These are phyloP conservation scores for Sebastes matsubarae DNA, from an alignment of 2,797 vertebrate species.

Conservation along the genomic window DNA sequence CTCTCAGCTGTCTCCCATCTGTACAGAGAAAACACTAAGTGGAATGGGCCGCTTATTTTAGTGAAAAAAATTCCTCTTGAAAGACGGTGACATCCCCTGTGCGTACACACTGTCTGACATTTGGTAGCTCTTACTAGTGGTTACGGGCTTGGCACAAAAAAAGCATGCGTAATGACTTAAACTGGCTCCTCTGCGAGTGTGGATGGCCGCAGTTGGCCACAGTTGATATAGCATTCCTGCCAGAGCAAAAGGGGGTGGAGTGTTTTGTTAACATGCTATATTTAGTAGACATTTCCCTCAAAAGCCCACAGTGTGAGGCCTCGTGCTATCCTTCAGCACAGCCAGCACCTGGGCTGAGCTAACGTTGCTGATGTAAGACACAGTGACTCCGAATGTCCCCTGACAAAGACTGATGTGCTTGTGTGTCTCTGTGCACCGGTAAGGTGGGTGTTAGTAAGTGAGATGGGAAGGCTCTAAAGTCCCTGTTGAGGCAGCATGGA, in stretches of 20 bases:
- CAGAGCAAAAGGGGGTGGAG: slow-evolving; percentile 55
- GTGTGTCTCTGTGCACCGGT: not conserved
- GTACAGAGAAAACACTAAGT: slow-evolving; percentile 28
- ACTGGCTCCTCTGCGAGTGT: slow-evolving; percentile 47
- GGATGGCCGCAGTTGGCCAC: slow-evolving; percentile 53
- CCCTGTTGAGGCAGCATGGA: slow-evolving; percentile 37
- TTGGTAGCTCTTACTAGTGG: slow-evolving; percentile 69
- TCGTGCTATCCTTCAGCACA: slow-evolving; percentile 19
- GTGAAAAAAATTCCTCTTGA: slow-evolving; percentile 2
- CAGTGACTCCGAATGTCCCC: not conserved
- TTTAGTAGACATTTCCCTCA: slow-evolving; percentile 60
- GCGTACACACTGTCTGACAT: slow-evolving; percentile 51
- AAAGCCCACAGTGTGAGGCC: slow-evolving; percentile 51
- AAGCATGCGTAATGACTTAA: slow-evolving; percentile 54
- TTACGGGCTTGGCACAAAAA: slow-evolving; percentile 60
- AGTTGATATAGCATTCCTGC: slow-evolving; percentile 63
- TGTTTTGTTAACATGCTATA: slow-evolving; percentile 70
- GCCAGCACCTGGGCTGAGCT: slow-evolving; percentile 44
- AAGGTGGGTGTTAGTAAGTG: not conserved
- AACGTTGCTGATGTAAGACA: slow-evolving; percentile 38
- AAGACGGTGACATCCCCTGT: slow-evolving; percentile 32
- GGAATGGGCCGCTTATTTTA: slow-evolving; percentile 20
- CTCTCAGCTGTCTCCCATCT: slow-evolving; percentile 10
- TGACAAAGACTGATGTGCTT: not conserved
- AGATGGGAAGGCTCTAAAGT: slow-evolving; percentile 32